Base-by-base conservation (phyloP, 2,113 vertebrate species). In the Chaetodon trifascialis region DNA sequence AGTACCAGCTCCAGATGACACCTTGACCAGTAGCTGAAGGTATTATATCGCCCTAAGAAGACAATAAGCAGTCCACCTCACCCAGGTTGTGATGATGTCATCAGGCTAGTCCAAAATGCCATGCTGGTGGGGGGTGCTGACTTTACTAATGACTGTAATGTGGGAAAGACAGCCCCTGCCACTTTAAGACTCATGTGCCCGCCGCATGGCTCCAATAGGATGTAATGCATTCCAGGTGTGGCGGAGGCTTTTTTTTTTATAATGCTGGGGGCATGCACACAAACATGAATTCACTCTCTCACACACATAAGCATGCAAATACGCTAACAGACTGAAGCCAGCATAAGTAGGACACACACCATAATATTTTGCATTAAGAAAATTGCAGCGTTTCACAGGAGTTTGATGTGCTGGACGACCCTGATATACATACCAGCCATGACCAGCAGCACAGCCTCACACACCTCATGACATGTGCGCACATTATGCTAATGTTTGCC, bases 151-250 rank as follows among this genome's bases (percentile, higher is more conserved):
- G 85, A 82, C 80, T 86, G 16, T 87, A 90, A 82, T 89, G 87
- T 93, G 86, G 78, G 76, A 91, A 91, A 86, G 49, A 34, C 58
- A 15, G 47, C 70, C 76, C 64, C 86, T 87, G 76, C 83, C 76
- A 60, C 89, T 94, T 93, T 89, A 94, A 92, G 83, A 87, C 80
- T 65, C 78, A 70, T 83, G 62, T 90, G 87, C 85, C 90, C 75
- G 4, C 51, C 89, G 85, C 87, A 93, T 84, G 85, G 77, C 76
- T 91, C 79, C 64, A 70, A 30, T n/a, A 62, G 55, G 55, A 59
- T 81, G 47, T 94, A 90, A 95, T 94, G 73, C 64, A 54, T 94
- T 91, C 94, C 92, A 94, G 90, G 79, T 94, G 92, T 9, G n/a
- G 52, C 2, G 4, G 56, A 73, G 51, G 38, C 30, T 23, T 7